Evolutionary conservation across 2,797 vertebrate species (phyloP), one percentile per base, ranked within the genome.

Genomic region (Coregonus sp.): DNA sequence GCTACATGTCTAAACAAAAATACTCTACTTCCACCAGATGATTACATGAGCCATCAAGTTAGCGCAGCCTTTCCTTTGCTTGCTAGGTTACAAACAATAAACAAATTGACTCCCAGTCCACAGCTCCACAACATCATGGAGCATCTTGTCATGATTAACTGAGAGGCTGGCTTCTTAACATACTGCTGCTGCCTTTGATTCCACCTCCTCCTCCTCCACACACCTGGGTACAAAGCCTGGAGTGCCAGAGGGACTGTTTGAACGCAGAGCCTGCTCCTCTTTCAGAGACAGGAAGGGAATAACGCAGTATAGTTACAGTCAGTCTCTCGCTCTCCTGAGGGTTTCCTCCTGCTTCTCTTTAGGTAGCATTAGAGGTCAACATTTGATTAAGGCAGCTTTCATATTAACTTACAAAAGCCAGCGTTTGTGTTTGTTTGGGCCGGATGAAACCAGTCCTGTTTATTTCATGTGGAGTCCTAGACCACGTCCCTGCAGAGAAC

Each of bases 301-400:
- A 25, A 56, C 25, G 31, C 50, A 56, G 4, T 65, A 70, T 69
- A 74, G 81, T 56, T 77, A 4, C 67, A 52, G 20, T 80, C 5
- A 1, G 73, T 25, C 25, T 25, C 25, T 0, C 25, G 25, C 25
- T 25, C 25, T 25, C 25, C 25, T 25, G 1, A 67, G 86, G 87
- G 67, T 81, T 83, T 81, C 86, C 84, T 77, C 82, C 54, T 25
- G 56, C 81, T 75, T 82, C 78, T 89, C 92, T 92, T 90, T 89
- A 92, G 92, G 89, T 91, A 91, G 92, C 92, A 93, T 91, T 87
- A 92, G 88, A 93, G 91, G 89, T 91, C 90, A 93, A 86, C 86
- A 82, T 90, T 92, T 91, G 90, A 89, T 85, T 77, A 80, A 25
- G 25, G 25, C 25, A 25, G 86, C 88, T 87, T 89, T 89, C 87